Evolutionary conservation across 1,140 invertebrate species (phyloP), one percentile per base, ranked within the genome.

Genomic region (Lepidotrigona ventralis): DNA sequence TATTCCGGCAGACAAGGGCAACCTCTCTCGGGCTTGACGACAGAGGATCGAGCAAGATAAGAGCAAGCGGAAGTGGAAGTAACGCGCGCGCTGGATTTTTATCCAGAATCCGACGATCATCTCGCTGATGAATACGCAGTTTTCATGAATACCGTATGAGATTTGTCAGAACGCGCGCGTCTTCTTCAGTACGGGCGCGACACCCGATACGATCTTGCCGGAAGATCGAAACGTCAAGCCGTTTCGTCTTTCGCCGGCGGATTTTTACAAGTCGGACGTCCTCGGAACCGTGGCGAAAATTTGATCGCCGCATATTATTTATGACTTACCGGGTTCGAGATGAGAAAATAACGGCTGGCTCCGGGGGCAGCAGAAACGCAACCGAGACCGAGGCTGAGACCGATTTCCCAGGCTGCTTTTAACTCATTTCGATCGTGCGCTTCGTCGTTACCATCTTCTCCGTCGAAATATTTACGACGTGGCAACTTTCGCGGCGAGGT

Each of bases 91-190:
- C 51, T 21, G 80, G 29, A 70, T 68, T 85, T 60, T 73, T 84
- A 74, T 79, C 75, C 74, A 26, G 53, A 69, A 69, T 82, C 19
- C 85, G 78, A 33, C 87, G 88, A 87, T 88, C 85, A 81, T 82
- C 84, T 86, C 84, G 89, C 89, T 90, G 87, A 88, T 80, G 84
- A 85, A 86, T 86, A 90, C 81, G 79, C 58, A 83, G 77, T 86
- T 90, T 89, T 84, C 88, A 90, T 90, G 90, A 89, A 91, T 91
- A 90, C 79, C 86, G 23, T 89, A 89, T 91, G 89, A 90, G 88
- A 66, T 70, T 73, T 79, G 78, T 21, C 68, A 29, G 26, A 33
- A 51, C 83, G 51, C 68, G 56, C 79, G 64, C 39, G 39, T 8
- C 39, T 46, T 81, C 81, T 64, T 75, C 63, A 53, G 63, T 75